Conservation (phyloP, 2,888 invertebrate species). For the Unio delphinus region DNA sequence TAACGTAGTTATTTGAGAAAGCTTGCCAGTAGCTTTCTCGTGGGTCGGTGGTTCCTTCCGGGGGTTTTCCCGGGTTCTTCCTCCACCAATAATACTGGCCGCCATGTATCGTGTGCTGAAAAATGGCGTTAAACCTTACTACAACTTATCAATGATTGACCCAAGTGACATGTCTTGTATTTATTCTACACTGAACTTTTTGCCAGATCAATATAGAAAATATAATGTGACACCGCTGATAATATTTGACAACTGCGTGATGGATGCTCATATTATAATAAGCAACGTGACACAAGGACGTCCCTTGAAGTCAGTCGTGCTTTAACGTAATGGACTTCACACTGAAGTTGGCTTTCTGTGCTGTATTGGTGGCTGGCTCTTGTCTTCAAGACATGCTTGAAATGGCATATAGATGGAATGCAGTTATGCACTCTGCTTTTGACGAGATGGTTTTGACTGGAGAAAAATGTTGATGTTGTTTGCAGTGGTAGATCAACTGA, state of each 20-base stretch:
- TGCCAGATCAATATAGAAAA: constrained; percentile 8
- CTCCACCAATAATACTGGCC: too few species aligned
- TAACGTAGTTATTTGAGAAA: too few species aligned
- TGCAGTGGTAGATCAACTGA: too few species aligned
- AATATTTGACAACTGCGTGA: constrained; percentile 39
- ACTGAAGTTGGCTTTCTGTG: constrained; percentile 35
- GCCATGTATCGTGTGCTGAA: too few species aligned
- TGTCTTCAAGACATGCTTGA: not conserved
- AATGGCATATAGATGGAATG: constrained; percentile 24
- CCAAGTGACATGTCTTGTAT: constrained; percentile 33
- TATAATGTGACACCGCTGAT: constrained; percentile 22
- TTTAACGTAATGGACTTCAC: constrained; percentile 21
- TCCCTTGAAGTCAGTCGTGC: constrained; percentile 7
- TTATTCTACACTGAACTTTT: constrained; percentile 26
- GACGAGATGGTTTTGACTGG: too few species aligned
- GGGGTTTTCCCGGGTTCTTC: too few species aligned
- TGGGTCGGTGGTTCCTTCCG: too few species aligned
- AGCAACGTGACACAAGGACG: constrained; percentile 5
- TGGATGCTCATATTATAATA: constrained; percentile 27
- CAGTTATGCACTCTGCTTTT: constrained; percentile 17
- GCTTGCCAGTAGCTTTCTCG: too few species aligned
- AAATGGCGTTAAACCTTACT: too few species aligned
- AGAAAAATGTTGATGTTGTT: too few species aligned
- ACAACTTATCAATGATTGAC: constrained; percentile 26
- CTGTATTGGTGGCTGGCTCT: constrained; percentile 36